Base-by-base conservation (phyloP, 1,140 invertebrate species). In the Holotrichia oblita region DNA sequence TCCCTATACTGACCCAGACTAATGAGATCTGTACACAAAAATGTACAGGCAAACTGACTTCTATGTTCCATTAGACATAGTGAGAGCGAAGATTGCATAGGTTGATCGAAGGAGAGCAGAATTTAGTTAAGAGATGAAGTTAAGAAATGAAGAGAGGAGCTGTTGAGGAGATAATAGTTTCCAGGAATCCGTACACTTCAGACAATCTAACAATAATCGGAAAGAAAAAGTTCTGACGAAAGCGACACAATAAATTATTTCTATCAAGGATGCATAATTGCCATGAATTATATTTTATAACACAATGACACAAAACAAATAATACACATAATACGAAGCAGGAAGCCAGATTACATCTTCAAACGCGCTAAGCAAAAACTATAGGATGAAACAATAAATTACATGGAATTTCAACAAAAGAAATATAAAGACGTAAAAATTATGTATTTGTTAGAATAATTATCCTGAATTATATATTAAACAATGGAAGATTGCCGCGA, bases 371-470 rank as follows among this genome's bases (percentile, higher is more conserved):
- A 48, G 44, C 44, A n/a, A 48, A n/a, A 48, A 48, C 3, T 48
- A 3, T 48, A 48, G 12, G 44, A n/a, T n/a, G 44, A 48, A 48
- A 48, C 44, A 48, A 48, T 48, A 48, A 48, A 48, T 48, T 48
- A 48, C 44, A n/a, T n/a, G n/a, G n/a, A n/a, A 12, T 12, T n/a
- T 12, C 12, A 48, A 48, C 44, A 48, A 48, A n/a, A 48, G 44
- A 48, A 48, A n/a, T 48, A 48, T 48, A 48, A 48, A 48, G 44
- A 48, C 44, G 44, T 48, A 14, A 48, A 48, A 48, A n/a, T 48
- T 48, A 48, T 48, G 12, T n/a, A 48, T 48, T 14, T 48, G 44
- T 12, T 48, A 12, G 44, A 48, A 48, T 48, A 48, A 48, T 48
- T 48, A 48, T n/a, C 44, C 10, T 48, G n/a, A 48, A 48, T 48